Percentiles rank a stretch among this genome's conserved stretches.
Conservation (phyloP, 1,140 invertebrate species). For the Lutraria rhynchaena region DNA sequence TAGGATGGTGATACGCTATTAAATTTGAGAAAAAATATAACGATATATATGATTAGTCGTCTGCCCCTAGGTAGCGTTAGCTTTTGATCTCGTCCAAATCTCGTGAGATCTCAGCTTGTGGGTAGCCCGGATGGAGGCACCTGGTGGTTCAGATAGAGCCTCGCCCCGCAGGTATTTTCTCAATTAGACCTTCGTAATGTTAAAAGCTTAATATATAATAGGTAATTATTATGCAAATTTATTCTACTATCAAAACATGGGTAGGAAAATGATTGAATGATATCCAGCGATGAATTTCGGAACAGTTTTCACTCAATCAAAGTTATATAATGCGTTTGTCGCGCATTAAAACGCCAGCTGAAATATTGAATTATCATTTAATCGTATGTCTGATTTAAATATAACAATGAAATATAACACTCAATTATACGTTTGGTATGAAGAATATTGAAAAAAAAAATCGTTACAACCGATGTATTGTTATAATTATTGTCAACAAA, state of each 20-base stretch:
- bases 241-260: slow-evolving; percentile 11
- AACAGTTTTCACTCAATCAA: neutral
- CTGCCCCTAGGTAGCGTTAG: slow-evolving; percentile 17
- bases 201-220: slow-evolving; percentile 14
- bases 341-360: too few species aligned
- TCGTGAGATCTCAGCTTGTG: slow-evolving; percentile 52
- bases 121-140: slow-evolving; percentile 40
- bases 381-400: too few species aligned
- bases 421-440: too few species aligned
- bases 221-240: slow-evolving; percentile 40
- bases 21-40: slow-evolving; percentile 39
- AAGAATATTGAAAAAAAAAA: too few species aligned
- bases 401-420: too few species aligned
- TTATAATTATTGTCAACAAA: too few species aligned
- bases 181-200: slow-evolving; percentile 35
- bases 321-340: neutral
- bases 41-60: slow-evolving; percentile 14
- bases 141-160: slow-evolving; percentile 16
- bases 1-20: slow-evolving; percentile 24
- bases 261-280: neutral
- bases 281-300: neutral
- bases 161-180: slow-evolving; percentile 26
- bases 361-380: too few species aligned
- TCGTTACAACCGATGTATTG: too few species aligned
- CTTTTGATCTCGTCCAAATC: slow-evolving; percentile 52